A percentile compares a stretch with the other conserved stretches of the same genome.
Conservation (phyloP, 2,797 vertebrate species). For the Halcyon smyrnensis region DNA sequence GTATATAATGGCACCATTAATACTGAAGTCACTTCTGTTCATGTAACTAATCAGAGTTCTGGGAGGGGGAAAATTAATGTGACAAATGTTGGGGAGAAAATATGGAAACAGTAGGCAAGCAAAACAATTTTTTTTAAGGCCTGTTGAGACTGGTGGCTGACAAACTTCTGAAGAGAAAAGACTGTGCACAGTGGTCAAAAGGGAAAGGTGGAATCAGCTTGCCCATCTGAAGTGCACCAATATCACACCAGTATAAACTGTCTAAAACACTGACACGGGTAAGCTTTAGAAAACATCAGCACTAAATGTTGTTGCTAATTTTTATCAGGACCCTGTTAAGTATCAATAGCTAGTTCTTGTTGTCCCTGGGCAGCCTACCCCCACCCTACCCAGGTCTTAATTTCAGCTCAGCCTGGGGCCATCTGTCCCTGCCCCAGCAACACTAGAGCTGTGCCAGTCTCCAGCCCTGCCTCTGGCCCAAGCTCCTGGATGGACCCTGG, state of each 20-base stretch:
- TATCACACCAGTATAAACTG: background rate
- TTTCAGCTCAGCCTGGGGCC: background rate
- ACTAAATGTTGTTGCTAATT: background rate
- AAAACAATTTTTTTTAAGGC: background rate
- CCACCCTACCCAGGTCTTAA: no score
- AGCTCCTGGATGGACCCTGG: background rate
- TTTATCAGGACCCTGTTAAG: background rate
- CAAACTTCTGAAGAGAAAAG: background rate
- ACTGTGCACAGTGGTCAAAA: rapidly evolving
- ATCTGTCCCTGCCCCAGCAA: background rate
- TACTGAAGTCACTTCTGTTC: constrained; percentile 71
- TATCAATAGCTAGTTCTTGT: background rate
- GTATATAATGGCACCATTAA: constrained; percentile 72
- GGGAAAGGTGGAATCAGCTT: rapidly evolving
- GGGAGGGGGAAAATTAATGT: constrained; percentile 33
- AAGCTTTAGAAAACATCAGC: background rate
- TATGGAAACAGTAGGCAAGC: background rate
- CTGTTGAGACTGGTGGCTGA: background rate
- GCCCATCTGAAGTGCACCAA: rapidly evolving
- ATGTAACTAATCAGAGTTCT: constrained; percentile 71
- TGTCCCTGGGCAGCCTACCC: background rate
- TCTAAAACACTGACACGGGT: background rate
- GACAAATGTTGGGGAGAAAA: constrained; percentile 58
- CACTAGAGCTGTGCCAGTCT: rapidly evolving
- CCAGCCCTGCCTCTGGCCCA: background rate